Evolutionary conservation across 2,797 vertebrate genomes (phyloP), one percentile per base, ranked within the genome.

Genomic region (Silurus lanzhouensis): DNA sequence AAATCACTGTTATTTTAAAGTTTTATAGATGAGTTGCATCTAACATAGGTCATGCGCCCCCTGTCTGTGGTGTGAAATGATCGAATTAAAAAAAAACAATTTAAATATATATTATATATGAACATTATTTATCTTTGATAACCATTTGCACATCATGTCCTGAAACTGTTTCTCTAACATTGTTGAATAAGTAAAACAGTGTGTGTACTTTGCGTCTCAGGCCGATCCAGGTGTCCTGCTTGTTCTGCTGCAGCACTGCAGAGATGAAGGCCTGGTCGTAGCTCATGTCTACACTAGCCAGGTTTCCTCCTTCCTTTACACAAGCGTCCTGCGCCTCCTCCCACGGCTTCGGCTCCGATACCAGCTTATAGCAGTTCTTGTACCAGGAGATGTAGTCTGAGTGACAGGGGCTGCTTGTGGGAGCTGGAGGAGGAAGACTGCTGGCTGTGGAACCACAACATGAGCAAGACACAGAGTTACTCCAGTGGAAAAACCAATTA

Each of bases 251-350:
- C 4, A 95, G 90, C 13, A 84, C 94, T 9, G 91, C 93, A 0
- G 95, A 91, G 1, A 96, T 88, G 66, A 95, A 96, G 77, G 94
- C 94, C 91, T 96, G 95, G 87, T 96, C 95, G 60, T 96, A 96
- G 92, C 95, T 95, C 92, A 92, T 92, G 91, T 96, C 95, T 1
- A 95, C 88, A 85, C 95, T 96, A 85, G 93, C 94, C 92, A 96
- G 90, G 92, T 95, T 90, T 2, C 90, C 94, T 12, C 91, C 92
- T 27, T 94, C 82, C 57, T 86, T 6, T 81, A 58, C 1, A 17
- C 95, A 96, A 55, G 89, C 85, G 0, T 5, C 14, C 90, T 93
- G 93, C 25, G 95, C 95, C 0, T 84, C 90, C 0, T 93, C 92
- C 95, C 95, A 96, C 2, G 88, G 92, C 12, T 90, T 91, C 0